Evolutionary conservation across 2,888 invertebrate species (phyloP), one percentile per base, ranked within the genome.

Genomic region (Epinotia brunnichana): DNA sequence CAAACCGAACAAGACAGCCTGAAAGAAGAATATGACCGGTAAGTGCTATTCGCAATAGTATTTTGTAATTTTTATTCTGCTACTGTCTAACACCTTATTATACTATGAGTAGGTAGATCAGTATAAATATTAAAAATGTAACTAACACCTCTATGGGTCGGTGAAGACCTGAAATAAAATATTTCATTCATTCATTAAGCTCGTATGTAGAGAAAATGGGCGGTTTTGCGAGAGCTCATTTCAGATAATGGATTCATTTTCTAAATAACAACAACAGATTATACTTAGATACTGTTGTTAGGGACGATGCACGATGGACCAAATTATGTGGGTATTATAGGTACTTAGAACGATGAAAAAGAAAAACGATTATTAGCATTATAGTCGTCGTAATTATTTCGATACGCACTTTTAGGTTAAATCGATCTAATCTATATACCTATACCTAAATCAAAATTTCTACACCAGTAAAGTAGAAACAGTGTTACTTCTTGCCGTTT

Each of bases 1-100:
- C 98, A 98, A 94, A 97, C 97, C 74, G 98, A 98, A 91, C 97
- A 98, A 85, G 98, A 98, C 85, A 98, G 97, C 85, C 94, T 98
- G 79, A 96, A 97, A 77, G 98, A 98, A 86, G 98, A 98, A 89
- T 96, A 98, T 87, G 98, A 98, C 87, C 95, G 95, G 91, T 92
- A 78, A 87, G 87, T 73, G 62, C 57, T 9, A 54, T 61, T 59
- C 21, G 41, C 51, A 5, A 41, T 44, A 13, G 11, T 10, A 21
- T 29, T 44, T 60, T 24, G 7, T 54, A 11, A 17, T 29, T 63
- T 51, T 29, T 17, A 44, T 11, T 7, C n/a, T 17, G 10, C 19
- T 11, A 19, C 3, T 10, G 39, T 7, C 4, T 19, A 21, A 24
- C 21, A 24, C 2, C 21, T 24, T 64, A 0, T 64, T 60, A 21